These are phyloP conservation scores for Pseudeuparius sepicola DNA, from an alignment of 2,888 invertebrate genomes.

Conservation along the genomic window DNA sequence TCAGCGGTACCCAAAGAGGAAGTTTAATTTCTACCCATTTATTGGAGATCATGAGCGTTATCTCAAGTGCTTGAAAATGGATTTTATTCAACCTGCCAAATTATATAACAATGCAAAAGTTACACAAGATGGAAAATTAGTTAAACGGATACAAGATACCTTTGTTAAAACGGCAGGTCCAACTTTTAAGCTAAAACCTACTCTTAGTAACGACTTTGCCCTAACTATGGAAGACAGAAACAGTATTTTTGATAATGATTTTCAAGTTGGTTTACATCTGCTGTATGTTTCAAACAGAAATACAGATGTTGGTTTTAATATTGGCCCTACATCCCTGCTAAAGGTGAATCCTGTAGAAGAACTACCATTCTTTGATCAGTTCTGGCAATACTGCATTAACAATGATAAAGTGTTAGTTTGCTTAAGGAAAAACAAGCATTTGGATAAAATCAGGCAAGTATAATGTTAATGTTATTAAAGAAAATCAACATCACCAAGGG, in stretches of 20 bases:
- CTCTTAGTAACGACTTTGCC: no score
- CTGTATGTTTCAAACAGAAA: conserved; percentile 25
- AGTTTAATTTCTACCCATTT: conserved; percentile 28
- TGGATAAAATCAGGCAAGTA: no score
- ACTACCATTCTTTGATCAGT: conserved; percentile 26
- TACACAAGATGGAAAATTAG: conserved; percentile 23
- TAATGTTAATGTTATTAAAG: no score
- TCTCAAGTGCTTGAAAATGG: conserved; percentile 23
- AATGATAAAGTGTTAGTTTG: conserved; percentile 31
- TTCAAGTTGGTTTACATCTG: conserved; percentile 26
- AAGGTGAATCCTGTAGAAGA: conserved; percentile 24
- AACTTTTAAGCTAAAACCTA: no score
- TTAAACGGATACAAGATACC: conserved; percentile 15
- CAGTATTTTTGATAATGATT: conserved; percentile 16
- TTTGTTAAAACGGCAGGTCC: conserved; percentile 9
- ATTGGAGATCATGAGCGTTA: conserved; percentile 22
- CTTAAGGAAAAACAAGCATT: no score
- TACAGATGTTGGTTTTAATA: conserved; percentile 23
- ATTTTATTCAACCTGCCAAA: conserved; percentile 18
- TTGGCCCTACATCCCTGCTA: conserved; percentile 22
- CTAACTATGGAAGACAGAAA: conserved; percentile 24
- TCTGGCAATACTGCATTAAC: conserved; percentile 31
- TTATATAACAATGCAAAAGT: conserved; percentile 22
- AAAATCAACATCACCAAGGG: no score
- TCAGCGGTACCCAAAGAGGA: conserved; percentile 20